Evolutionary conservation across 2,888 invertebrate genomes (phyloP).

Genomic region (Eupithecia inturbata): DNA sequence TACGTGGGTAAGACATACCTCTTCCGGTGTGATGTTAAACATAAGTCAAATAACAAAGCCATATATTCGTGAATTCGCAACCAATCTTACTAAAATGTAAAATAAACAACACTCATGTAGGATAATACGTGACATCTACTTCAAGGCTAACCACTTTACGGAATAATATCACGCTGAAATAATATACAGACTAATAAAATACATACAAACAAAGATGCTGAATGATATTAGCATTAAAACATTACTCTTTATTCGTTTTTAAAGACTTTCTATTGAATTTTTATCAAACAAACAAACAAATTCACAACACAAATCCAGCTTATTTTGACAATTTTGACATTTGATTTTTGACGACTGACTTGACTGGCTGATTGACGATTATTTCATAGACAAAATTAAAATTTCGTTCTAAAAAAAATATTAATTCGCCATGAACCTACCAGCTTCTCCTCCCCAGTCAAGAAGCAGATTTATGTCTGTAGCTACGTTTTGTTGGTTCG

Average conservation of each 20-base stretch:
- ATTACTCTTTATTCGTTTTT: conserved; percentile 56
- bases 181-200: conserved; percentile 53
- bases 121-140: conserved; percentile 81
- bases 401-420: background rate
- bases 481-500: background rate
- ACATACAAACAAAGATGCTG: conserved; percentile 50
- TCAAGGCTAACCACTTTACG: conserved; percentile 83
- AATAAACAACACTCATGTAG: conserved; percentile 83
- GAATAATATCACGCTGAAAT: conserved; percentile 68
- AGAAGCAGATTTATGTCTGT: too few relatives aligned
- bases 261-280: conserved; percentile 76
- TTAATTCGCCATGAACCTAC: too few relatives aligned
- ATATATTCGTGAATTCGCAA: conserved; percentile 79
- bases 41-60: conserved; percentile 83
- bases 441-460: too few relatives aligned
- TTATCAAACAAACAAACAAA: conserved; percentile 78
- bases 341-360: conserved; percentile 14
- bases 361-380: background rate
- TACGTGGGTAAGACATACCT: conserved; percentile 83
- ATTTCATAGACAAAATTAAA: background rate
- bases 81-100: conserved; percentile 81
- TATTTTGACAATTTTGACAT: conserved; percentile 68
- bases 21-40: conserved; percentile 75
- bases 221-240: conserved; percentile 50
- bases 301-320: conserved; percentile 62